phyloP scores from a whole-genome alignment of 2,888 invertebrate genomes.

The Lycaena phlaeas region DNA sequence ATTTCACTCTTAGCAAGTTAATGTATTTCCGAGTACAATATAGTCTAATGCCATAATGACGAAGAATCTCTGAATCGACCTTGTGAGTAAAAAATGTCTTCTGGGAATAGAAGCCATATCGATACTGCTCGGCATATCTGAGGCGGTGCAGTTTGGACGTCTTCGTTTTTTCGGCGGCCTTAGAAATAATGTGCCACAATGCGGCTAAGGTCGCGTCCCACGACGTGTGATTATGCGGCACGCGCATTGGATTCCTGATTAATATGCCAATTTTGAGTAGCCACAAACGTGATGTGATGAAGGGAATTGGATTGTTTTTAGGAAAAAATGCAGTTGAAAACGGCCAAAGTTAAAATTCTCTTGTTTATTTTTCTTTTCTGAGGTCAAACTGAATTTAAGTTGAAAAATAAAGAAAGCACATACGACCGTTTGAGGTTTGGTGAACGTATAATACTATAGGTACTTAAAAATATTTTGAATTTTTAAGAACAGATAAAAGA shows the following conservation, averaged over 20 bases:
- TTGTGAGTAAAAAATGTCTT: neutral
- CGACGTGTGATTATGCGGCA: neutral
- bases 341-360: too few relatives aligned
- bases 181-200: neutral
- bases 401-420: too few relatives aligned
- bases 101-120: neutral
- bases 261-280: neutral
- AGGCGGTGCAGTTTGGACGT: neutral
- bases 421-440: too few relatives aligned
- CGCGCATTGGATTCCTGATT: neutral
- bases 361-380: too few relatives aligned
- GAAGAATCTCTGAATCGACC: neutral
- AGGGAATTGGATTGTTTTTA: too few relatives aligned
- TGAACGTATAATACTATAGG: too few relatives aligned
- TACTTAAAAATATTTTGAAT: too few relatives aligned
- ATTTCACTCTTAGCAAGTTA: too few relatives aligned
- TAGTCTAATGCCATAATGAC: neutral
- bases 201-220: neutral
- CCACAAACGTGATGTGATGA: too few relatives aligned
- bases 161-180: slow-evolving; percentile 1
- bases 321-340: too few relatives aligned
- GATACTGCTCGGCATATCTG: neutral
- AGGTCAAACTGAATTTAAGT: too few relatives aligned
- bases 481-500: too few relatives aligned
- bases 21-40: slow-evolving; percentile 2